Percentiles rank a stretch among this genome's conserved stretches.
These are phyloP conservation scores for Pachymerium ferrugineum DNA, from an alignment of 2,888 invertebrate genomes.

Conservation along the genomic window DNA sequence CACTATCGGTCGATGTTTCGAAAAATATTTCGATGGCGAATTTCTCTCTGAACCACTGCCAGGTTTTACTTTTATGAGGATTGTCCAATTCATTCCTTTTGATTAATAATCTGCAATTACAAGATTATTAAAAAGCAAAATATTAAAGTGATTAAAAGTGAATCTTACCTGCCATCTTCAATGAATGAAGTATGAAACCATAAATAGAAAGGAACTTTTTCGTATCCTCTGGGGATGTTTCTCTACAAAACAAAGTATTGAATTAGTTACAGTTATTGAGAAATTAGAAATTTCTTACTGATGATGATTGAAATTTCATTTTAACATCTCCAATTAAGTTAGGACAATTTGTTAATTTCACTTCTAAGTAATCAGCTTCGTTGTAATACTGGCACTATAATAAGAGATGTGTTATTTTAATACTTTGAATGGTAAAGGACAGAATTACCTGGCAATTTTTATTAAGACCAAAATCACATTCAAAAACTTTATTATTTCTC, in stretches of 20 bases:
- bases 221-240: conserved; percentile 50
- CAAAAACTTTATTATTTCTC: conserved; percentile 44
- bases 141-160: background rate
- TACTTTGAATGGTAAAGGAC: background rate
- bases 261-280: background rate
- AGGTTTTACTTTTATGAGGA: conserved; percentile 51
- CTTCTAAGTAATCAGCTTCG: conserved; percentile 40
- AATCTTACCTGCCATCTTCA: conserved; percentile 45
- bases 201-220: conserved; percentile 53
- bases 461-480: conserved; percentile 45
- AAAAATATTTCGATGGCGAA: conserved; percentile 43
- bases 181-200: conserved; percentile 54
- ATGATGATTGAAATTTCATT: conserved; percentile 47
- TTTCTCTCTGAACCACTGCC: conserved; percentile 47
- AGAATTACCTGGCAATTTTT: conserved; percentile 47
- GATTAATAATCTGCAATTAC: conserved; percentile 43
- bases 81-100: conserved; percentile 50
- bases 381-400: background rate
- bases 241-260: conserved; percentile 40
- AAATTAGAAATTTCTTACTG: conserved; percentile 41
- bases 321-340: conserved; percentile 48
- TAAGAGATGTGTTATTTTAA: background rate
- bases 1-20: background rate
- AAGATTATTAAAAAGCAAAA: conserved; percentile 12
- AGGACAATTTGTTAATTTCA: conserved; percentile 43